These are phyloP conservation scores for Acanthurus leucopareius DNA, from an alignment of 2,797 vertebrate species.

Conservation along the genomic window DNA sequence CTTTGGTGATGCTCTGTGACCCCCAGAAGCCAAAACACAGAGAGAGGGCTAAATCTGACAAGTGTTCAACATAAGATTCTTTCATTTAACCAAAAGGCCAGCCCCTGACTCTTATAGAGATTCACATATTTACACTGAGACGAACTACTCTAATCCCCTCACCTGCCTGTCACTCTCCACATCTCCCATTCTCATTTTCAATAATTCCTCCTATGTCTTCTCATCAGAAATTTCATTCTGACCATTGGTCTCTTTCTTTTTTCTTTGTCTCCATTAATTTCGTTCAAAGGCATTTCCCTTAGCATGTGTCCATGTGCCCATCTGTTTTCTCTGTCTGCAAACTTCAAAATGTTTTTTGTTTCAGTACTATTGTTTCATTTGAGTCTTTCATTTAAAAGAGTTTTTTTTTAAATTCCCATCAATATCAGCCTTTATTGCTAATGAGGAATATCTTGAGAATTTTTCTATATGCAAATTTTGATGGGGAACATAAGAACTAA, in stretches of 20 bases:
- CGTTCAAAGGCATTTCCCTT: constrained; percentile 21
- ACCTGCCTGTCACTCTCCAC: neutral
- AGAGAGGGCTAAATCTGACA: constrained; percentile 32
- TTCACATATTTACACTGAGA: constrained; percentile 11
- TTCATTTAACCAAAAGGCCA: constrained; percentile 26
- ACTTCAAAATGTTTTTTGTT: constrained; percentile 11
- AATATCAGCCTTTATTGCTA: neutral
- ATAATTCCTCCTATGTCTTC: neutral
- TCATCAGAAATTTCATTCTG: constrained; percentile 18
- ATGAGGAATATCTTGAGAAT: constrained; percentile 3
- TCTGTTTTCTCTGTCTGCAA: constrained; percentile 43
- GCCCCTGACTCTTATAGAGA: neutral
- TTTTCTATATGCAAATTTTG: neutral
- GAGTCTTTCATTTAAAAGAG: constrained; percentile 2
- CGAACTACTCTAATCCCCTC: neutral
- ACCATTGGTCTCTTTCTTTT: neutral
- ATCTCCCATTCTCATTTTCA: constrained; percentile 14
- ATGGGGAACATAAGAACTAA: neutral
- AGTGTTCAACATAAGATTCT: constrained; percentile 31
- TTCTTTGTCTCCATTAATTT: constrained; percentile 26
- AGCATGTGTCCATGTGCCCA: constrained; percentile 13
- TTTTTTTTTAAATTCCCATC: neutral
- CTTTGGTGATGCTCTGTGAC: constrained; percentile 58
- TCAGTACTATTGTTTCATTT: neutral
- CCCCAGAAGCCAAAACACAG: constrained; percentile 6